Base-by-base conservation (phyloP, 2,888 invertebrate species). In the Troglohyphantes excavatus region DNA sequence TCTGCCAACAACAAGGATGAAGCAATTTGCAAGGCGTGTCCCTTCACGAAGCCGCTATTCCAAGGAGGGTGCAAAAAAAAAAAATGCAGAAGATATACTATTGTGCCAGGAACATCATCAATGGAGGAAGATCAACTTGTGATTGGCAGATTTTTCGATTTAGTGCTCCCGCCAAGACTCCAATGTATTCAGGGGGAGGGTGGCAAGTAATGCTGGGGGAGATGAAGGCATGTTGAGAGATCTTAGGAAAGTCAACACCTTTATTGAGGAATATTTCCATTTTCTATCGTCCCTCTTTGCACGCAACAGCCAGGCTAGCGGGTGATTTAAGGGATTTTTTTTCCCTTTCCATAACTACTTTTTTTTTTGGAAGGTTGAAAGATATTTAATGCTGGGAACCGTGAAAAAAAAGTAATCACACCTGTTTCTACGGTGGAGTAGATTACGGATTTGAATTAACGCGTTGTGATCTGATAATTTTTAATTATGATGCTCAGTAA, bases 221-320 rank as follows among this genome's bases (percentile, higher is more conserved):
- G n/a, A n/a, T n/a, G n/a, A n/a, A 17, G 75, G 59, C 33, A n/a
- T n/a, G 59, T 33, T 33, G 33, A 46, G 29, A 46, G 33, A 76
- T 76, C 68, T 68, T 68, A 59, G 76, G 76, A 86, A 86, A 87
- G 72, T 87, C 79, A 87, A 87, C 79, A 79, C 79, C 86, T 87
- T 46, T n/a, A n/a, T 72, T 78, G 43, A 17, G 23, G 63, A 79
- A 72, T 87, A 72, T 7, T 39, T 79, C 39, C 23, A 39, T 53
- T 43, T 79, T 79, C 76, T 61, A 33, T 67, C 76, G 39, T 72
- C 53, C 67, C 53, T 59, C 59, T 26, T 13, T 27, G 13, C 61
- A 61, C 61, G 70, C 63, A 46, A 33, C 19, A 2, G 11, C 46
- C 23, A 7, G n/a, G 33, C 29, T 76, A 23, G 19, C 33, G 26